Conservation (phyloP, 2,113 vertebrate genomes). For the Himantopus leucocephalus region DNA sequence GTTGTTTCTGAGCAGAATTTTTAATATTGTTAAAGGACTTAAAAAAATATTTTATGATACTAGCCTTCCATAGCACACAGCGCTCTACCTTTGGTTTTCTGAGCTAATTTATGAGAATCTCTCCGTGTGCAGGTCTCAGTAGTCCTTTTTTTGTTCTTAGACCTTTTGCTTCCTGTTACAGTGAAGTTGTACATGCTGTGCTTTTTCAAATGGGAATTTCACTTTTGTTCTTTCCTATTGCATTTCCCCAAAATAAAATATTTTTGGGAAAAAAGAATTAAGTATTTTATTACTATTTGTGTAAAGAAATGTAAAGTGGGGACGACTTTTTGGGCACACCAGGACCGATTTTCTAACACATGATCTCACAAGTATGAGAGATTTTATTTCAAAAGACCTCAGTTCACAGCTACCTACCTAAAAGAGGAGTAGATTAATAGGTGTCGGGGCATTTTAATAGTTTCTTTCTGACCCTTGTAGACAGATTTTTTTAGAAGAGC, state of each 20-base stretch:
- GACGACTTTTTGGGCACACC: neutral
- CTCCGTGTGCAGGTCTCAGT: slow-evolving; percentile 20
- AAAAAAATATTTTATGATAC: neutral
- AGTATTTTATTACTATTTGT: slow-evolving; percentile 13
- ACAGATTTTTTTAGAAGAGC: slow-evolving; percentile 5
- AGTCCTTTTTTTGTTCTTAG: slow-evolving; percentile 34
- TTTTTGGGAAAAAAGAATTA: rapidly evolving
- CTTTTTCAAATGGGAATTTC: slow-evolving; percentile 19
- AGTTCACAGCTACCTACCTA: neutral
- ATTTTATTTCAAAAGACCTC: slow-evolving; percentile 48
- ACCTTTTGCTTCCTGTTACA: slow-evolving; percentile 34
- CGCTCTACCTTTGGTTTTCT: slow-evolving; percentile 18
- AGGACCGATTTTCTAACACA: neutral
- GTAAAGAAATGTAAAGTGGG: neutral
- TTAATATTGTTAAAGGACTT: slow-evolving; percentile 20
- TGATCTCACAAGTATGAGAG: slow-evolving; percentile 10
- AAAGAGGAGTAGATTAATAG: slow-evolving; percentile 33
- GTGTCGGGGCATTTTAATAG: slow-evolving; percentile 15
- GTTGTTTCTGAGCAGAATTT: slow-evolving; percentile 27
- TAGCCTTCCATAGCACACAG: neutral
- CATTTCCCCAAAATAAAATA: slow-evolving; percentile 33
- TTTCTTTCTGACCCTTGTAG: slow-evolving; percentile 26
- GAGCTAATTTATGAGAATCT: slow-evolving; percentile 49
- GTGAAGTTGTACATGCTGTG: slow-evolving; percentile 33
- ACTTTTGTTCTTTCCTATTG: slow-evolving; percentile 45